Base-by-base conservation (phyloP, 2,113 vertebrate species). In the Macrotus californicus region DNA sequence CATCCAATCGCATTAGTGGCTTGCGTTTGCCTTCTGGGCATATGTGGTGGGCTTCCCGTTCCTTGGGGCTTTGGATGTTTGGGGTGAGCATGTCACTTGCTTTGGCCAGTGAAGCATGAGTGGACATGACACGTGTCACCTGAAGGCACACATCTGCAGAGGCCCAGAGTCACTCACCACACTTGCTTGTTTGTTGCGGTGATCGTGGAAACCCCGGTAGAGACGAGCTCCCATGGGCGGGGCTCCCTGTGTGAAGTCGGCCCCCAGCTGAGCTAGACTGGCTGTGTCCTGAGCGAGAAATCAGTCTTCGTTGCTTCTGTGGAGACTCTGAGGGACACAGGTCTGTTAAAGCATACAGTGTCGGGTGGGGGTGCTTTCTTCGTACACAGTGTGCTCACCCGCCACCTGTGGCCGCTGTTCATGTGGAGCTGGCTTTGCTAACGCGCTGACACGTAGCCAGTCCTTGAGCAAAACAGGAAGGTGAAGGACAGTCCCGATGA, bases 381-480 rank as follows among this genome's bases (percentile, higher is more conserved):
- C 2, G 0, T 2, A 1, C 1, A 16, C 3, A 0, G 31, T 2
- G 7, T 26, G 3, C 41, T 69, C 12, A 11, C 21, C 59, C 29
- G 18, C 18, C 54, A 9, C 9, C 7, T 6, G 2, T 18, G 13
- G 12, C 7, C 1, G 19, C 54, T n/a, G 3, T 34, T 7, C 14
- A 2, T 2, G 5, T 18, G 79, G 39, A 29, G 69, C 29, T 31
- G 83, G 46, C 43, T 52, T 52, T 76, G 50, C 66, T n/a, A 14
- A 56, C 34, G 0, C 9, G 36, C 66, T 24, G 2, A 21, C n/a
- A 8, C 5, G 12, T 11, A 87, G 52, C 46, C n/a, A 39, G 5
- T 36, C 56, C 6, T 21, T 67, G 66, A 14, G 36, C 18, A 1
- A 2, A 22, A n/a, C 69, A 0, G 0, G 50, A 13, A 1, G 4